Evolutionary conservation across 30 jellyfish, hydroid and myxozoan species (phyloP).

Genomic region (Aurelia aurita): DNA sequence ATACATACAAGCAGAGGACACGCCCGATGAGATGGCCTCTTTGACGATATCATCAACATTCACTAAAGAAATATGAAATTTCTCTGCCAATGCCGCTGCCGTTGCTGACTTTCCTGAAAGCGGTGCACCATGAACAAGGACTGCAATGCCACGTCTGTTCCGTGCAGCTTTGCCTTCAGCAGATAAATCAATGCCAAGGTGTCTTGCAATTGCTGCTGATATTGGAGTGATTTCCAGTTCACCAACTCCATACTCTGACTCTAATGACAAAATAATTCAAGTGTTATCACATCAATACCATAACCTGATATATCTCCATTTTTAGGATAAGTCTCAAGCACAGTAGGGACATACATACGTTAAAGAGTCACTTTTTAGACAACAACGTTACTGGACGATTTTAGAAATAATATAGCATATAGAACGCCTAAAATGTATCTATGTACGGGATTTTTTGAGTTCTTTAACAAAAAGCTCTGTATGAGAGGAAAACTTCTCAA

Average conservation of each 20-base stretch:
- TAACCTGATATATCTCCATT: too few species aligned
- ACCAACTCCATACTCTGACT: slow-evolving; percentile 89
- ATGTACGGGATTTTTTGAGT: too few species aligned
- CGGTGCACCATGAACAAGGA: slow-evolving; percentile 98
- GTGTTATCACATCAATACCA: too few species aligned
- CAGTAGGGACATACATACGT: too few species aligned
- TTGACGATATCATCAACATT: slow-evolving; percentile 81
- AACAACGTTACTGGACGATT: too few species aligned
- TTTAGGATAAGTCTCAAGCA: too few species aligned
- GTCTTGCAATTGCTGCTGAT: slow-evolving; percentile 98
- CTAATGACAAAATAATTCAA: not conserved
- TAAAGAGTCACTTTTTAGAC: too few species aligned
- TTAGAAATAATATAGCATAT: too few species aligned
- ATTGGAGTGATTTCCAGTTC: slow-evolving; percentile 98
- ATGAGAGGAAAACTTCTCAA: too few species aligned
- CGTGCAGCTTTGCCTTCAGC: slow-evolving; percentile 98
- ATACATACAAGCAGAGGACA: slow-evolving; percentile 84
- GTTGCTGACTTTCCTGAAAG: slow-evolving; percentile 98
- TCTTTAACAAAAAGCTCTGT: too few species aligned
- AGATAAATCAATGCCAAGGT: slow-evolving; percentile 94
- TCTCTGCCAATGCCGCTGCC: slow-evolving; percentile 81
- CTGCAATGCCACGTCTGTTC: slow-evolving; percentile 92
- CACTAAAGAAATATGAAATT: slow-evolving; percentile 64
- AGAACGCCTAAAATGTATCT: too few species aligned
- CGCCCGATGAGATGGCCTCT: slow-evolving; percentile 87